A percentile compares a stretch with the other conserved stretches of the same genome.
Conservation (phyloP, 1,140 invertebrate genomes). For the Thaumatotibia leucotreta region DNA sequence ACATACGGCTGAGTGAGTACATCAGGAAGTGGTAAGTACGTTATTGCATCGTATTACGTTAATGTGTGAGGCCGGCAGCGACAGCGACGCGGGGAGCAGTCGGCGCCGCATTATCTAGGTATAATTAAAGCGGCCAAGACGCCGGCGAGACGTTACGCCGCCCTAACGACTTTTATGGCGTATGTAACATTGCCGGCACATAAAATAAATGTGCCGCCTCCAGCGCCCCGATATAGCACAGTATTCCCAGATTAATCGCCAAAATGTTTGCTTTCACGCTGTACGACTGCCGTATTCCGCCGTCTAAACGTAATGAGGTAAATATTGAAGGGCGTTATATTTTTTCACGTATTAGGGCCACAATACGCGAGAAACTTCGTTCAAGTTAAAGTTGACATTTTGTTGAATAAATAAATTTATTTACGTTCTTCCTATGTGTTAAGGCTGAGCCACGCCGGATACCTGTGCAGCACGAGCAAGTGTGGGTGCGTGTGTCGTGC, state of each 20-base stretch:
- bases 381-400: neutral
- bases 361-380: conserved; percentile 4
- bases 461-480: too few relatives aligned
- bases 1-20: conserved; percentile 29
- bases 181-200: conserved; percentile 73
- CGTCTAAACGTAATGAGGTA: conserved; percentile 49
- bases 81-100: conserved; percentile 41
- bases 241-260: conserved; percentile 66
- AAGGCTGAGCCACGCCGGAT: too few relatives aligned
- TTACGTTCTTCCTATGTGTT: neutral
- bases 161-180: conserved; percentile 75
- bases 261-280: conserved; percentile 67
- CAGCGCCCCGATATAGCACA: conserved; percentile 58
- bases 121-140: conserved; percentile 72
- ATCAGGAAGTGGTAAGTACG: conserved; percentile 56
- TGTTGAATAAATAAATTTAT: conserved; percentile 1
- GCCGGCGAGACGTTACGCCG: conserved; percentile 69
- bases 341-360: conserved; percentile 1
- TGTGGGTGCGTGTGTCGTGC: too few relatives aligned
- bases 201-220: conserved; percentile 75
- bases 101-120: conserved; percentile 58
- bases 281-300: conserved; percentile 50
- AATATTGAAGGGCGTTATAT: conserved; percentile 32
- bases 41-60: conserved; percentile 62
- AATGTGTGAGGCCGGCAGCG: conserved; percentile 42